phyloP scores from a whole-genome alignment of 2,888 invertebrate genomes.

The Conomelus anceps region DNA sequence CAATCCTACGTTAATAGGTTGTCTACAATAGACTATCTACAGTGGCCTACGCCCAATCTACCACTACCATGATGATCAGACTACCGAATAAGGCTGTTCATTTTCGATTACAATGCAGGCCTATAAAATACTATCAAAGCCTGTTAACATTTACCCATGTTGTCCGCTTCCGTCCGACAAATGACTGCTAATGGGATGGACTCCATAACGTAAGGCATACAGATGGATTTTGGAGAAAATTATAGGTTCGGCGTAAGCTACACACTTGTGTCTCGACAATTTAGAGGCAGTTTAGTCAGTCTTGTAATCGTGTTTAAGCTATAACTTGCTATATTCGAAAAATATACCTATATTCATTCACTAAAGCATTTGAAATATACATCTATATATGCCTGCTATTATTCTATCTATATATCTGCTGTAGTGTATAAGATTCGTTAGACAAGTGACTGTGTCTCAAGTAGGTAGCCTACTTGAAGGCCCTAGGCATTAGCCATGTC shows the following conservation, averaged over 20 bases:
- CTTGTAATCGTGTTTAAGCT: not conserved
- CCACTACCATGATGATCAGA: not conserved
- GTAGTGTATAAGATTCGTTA: not conserved
- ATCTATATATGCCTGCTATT: not conserved
- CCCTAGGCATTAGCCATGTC: not conserved
- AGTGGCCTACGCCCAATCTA: too few species aligned
- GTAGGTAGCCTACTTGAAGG: not conserved
- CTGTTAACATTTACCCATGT: not conserved
- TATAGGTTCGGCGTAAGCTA: not conserved
- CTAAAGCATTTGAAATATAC: not conserved
- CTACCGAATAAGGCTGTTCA: not conserved
- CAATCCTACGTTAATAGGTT: too few species aligned
- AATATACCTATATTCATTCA: not conserved
- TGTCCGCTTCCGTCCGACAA: not conserved
- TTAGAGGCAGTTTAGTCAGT: not conserved
- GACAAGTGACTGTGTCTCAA: too few species aligned
- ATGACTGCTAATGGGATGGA: not conserved
- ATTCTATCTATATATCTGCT: not conserved
- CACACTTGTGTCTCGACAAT: not conserved
- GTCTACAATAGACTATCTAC: too few species aligned
- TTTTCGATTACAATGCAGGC: not conserved
- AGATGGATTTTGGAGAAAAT: not conserved
- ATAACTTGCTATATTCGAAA: not conserved
- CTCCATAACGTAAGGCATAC: not conserved
- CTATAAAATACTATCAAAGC: not conserved